Percentiles rank a stretch among this genome's conserved stretches.
Conservation (phyloP, 2,113 vertebrate species). For the Echinops telfairi region DNA sequence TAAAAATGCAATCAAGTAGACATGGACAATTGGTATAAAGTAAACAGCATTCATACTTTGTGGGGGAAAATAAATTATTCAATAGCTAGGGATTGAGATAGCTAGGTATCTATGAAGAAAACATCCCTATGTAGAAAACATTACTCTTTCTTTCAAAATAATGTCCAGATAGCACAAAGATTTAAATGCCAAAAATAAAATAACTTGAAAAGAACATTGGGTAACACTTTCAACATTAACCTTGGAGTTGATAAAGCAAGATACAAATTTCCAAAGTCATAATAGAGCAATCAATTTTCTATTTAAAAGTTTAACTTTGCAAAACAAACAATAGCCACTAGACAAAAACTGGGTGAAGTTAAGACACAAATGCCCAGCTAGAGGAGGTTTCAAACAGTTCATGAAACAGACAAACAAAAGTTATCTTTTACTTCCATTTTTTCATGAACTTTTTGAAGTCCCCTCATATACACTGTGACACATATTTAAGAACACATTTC, state of each 20-base stretch:
- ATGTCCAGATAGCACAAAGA: not conserved
- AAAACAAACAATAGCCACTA: not conserved
- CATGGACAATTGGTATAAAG: not conserved
- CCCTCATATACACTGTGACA: not conserved
- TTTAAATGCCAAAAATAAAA: constrained; percentile 8
- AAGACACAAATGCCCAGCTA: not conserved
- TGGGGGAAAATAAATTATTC: constrained; percentile 7
- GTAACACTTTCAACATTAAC: constrained; percentile 13
- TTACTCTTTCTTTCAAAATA: not conserved
- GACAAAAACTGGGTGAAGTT: not conserved
- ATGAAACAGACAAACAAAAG: too few species aligned
- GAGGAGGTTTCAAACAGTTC: not conserved
- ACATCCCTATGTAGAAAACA: not conserved
- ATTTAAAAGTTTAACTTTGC: constrained; percentile 24
- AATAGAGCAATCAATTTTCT: constrained; percentile 18
- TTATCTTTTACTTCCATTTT: too few species aligned
- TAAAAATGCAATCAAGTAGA: not conserved
- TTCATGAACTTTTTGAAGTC: too few species aligned
- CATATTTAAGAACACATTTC: not conserved
- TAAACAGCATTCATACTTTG: not conserved
- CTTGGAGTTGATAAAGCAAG: not conserved
- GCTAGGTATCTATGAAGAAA: not conserved
- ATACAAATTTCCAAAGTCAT: constrained; percentile 10
- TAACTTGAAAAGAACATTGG: not conserved
- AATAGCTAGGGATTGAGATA: not conserved